Conservation (phyloP, 2,888 invertebrate species). For the Drosophila koepferae region DNA sequence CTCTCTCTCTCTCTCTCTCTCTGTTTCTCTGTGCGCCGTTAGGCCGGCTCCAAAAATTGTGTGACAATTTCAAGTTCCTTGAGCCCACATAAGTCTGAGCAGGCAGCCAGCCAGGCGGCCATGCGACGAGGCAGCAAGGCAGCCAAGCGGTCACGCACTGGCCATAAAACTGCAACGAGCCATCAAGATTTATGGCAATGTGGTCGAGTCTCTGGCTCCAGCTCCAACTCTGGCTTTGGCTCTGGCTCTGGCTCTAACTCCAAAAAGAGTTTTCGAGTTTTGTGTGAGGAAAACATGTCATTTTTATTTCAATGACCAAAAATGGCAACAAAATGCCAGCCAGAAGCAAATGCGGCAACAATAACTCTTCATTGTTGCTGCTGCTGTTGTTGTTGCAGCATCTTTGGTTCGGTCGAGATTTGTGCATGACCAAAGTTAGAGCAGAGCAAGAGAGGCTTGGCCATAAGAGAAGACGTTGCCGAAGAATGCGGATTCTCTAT, state of each 20-base stretch:
- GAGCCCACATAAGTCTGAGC: constrained; percentile 69
- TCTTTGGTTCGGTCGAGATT: constrained; percentile 64
- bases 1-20: constrained; percentile 29
- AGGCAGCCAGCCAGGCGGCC: background rate
- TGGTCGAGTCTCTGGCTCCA: constrained; percentile 22
- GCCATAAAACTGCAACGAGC: constrained; percentile 58
- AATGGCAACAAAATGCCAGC: constrained; percentile 68
- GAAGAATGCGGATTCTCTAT: constrained; percentile 46
- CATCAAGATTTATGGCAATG: constrained; percentile 75
- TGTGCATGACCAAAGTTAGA: constrained; percentile 67
- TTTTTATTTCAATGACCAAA: constrained; percentile 80
- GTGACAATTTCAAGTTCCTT: constrained; percentile 79
- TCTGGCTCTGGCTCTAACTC: constrained; percentile 36
- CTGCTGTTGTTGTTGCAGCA: constrained; percentile 29
- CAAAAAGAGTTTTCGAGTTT: constrained; percentile 75
- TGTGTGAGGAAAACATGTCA: constrained; percentile 82
- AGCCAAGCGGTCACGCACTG: constrained; percentile 70
- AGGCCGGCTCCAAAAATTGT: constrained; percentile 49
- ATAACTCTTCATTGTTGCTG: constrained; percentile 36
- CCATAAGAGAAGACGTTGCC: constrained; percentile 18
- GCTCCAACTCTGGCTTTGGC: background rate
- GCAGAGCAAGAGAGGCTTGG: constrained; percentile 7
- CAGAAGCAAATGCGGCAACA: constrained; percentile 53
- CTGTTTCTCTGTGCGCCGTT: constrained; percentile 52
- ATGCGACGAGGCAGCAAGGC: constrained; percentile 1